A percentile compares a stretch with the other conserved stretches of the same genome.
These are phyloP conservation scores for Dicrostonyx torquatus DNA, from an alignment of 2,797 vertebrate species.

Conservation along the genomic window DNA sequence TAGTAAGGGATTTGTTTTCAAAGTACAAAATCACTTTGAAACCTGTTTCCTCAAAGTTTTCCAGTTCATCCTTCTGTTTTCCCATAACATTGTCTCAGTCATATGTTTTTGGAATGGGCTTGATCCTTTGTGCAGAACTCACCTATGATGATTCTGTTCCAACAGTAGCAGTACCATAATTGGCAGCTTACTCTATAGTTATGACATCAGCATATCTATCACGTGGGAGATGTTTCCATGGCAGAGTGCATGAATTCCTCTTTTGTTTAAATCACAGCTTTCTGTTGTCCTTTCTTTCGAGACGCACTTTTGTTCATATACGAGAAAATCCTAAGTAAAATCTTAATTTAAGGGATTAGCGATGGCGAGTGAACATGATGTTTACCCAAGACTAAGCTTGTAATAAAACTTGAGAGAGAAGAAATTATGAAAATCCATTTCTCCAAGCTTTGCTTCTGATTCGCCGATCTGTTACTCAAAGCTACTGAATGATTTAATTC, in stretches of 20 bases:
- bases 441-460: not conserved
- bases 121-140: constrained; percentile 33
- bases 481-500: constrained; percentile 51
- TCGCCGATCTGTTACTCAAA: constrained; percentile 25
- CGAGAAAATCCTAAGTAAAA: constrained; percentile 49
- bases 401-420: constrained; percentile 47
- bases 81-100: constrained; percentile 10
- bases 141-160: constrained; percentile 50
- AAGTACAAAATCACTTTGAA: constrained; percentile 23
- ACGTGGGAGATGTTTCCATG: constrained; percentile 1
- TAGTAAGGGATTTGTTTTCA: constrained; percentile 54
- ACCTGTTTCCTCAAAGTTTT: not conserved
- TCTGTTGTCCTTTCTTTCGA: constrained; percentile 47
- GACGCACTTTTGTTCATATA: constrained; percentile 46
- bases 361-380: not conserved
- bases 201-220: constrained; percentile 12
- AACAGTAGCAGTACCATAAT: not conserved
- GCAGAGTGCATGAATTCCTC: constrained; percentile 37
- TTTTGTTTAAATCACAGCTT: constrained; percentile 55
- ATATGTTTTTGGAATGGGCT: not conserved
- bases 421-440: constrained; percentile 53
- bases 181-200: constrained; percentile 24
- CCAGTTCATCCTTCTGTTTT: constrained; percentile 44
- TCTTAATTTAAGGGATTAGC: constrained; percentile 53
- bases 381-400: constrained; percentile 26